Base-by-base conservation (phyloP, 2,888 invertebrate species). In the Lochmaea capreae region DNA sequence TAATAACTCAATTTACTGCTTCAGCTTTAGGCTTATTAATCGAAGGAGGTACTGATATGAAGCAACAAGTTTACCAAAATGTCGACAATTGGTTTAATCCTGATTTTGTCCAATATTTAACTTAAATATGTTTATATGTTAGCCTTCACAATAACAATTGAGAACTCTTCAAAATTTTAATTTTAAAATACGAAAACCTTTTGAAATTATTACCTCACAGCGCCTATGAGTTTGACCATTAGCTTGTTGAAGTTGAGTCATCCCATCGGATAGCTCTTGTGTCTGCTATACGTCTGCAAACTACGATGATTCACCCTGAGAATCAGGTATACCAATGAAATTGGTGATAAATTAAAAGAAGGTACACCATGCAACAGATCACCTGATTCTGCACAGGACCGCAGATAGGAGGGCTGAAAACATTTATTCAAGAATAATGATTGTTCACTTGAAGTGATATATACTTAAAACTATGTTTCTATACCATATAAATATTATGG, bases 171-270 rank as follows among this genome's bases (percentile, higher is more conserved):
- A 9, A 9, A 39, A 39, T 39, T 39, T 5, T 39, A 39, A 9
- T 39, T 39, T 39, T 8, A 8, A 9, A 39, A 39, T 39, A 39
- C 8, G 33, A 39, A 9, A 54, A 16, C 54, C 54, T 54, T 18
- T 54, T 10, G 6, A 54, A 54, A 54, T 54, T 59, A 39, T 33
- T 59, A 26, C 59, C 58, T 18, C 8, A n/a, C 39, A 62, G 42
- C 62, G 81, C 81, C 79, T 81, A 82, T 84, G 83, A 80, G 83
- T 84, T 85, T 84, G 84, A 83, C 83, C 83, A 84, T 81, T 83
- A 83, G 80, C 81, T 62, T 81, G 69, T 58, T 77, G 72, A 75
- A 69, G 75, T 75, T 77, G 77, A 77, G 72, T 77, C 77, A 77
- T 75, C 72, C 74, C 70, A 74, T 75, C 71, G 74, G 61, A 71